These are phyloP conservation scores for Aptenodytes forsteri DNA, from an alignment of 2,113 vertebrate genomes.

Conservation along the genomic window DNA sequence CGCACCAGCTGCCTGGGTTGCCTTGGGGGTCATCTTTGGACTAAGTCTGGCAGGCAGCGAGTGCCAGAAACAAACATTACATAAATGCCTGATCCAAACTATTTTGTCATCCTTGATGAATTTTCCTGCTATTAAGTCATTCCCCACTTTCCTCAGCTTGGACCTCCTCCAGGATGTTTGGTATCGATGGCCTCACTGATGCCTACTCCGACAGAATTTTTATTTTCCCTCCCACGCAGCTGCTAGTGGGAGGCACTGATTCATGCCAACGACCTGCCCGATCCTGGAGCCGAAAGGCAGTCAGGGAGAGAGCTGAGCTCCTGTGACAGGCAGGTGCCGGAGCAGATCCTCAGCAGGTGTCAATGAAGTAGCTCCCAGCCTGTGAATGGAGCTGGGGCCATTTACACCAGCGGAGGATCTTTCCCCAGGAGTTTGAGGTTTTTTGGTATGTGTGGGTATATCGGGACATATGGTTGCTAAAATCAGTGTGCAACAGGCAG, in stretches of 20 bases:
- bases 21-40: not conserved
- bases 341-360: not conserved
- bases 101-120: not conserved
- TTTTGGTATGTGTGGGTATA: not conserved
- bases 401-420: not conserved
- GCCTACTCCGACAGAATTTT: not conserved
- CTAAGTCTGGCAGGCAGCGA: not conserved
- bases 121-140: not conserved
- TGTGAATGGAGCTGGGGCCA: not conserved
- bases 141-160: not conserved
- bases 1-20: not conserved
- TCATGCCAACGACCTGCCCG: not conserved
- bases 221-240: not conserved
- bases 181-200: not conserved
- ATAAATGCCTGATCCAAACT: not conserved
- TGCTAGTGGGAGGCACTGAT: conserved; percentile 32
- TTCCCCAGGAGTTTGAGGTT: not conserved
- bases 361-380: not conserved
- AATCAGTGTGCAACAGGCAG: not conserved
- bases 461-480: not conserved
- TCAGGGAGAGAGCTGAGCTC: not conserved
- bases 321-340: not conserved
- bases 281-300: not conserved
- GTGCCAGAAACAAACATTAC: not conserved
- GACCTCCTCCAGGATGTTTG: not conserved